A percentile compares a stretch with the other conserved stretches of the same genome.
Evolutionary conservation across 2,113 vertebrate species (phyloP).

Genomic region (Oophaga pumilio): DNA sequence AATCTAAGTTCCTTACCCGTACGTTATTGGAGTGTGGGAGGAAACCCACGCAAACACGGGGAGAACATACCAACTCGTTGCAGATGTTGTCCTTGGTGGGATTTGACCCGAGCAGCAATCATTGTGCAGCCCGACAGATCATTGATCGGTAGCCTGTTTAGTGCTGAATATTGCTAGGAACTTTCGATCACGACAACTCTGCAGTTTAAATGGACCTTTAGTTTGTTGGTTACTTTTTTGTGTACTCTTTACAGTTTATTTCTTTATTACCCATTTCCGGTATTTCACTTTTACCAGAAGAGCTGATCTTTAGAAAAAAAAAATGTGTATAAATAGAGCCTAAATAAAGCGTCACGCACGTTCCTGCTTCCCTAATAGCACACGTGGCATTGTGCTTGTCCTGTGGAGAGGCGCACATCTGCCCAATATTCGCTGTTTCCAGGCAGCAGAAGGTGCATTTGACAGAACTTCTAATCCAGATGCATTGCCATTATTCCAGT

Average conservation of each 20-base stretch:
- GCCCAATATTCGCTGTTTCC: slow-evolving; percentile 25
- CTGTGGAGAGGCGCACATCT: background rate
- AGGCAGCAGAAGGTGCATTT: slow-evolving; percentile 46
- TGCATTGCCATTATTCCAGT: slow-evolving; percentile 56
- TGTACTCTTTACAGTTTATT: no score
- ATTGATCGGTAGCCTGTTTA: no score
- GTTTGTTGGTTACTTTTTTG: background rate
- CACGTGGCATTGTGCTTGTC: background rate
- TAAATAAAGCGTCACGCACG: background rate
- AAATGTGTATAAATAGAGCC: background rate
- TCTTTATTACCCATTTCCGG: background rate
- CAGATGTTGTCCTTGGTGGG: no score
- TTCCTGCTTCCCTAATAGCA: background rate
- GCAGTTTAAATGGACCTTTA: no score
- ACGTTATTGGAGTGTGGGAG: no score
- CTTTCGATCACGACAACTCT: no score
- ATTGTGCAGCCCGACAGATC: no score
- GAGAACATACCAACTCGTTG: no score
- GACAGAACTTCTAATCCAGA: slow-evolving; percentile 57
- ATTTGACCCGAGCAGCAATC: no score
- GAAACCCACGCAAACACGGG: no score
- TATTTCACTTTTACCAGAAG: background rate
- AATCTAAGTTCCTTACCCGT: no score
- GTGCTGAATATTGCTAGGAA: no score
- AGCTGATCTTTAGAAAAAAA: background rate